These are phyloP conservation scores for Physocephala rufipes DNA, from an alignment of 2,888 invertebrate species.

Conservation along the genomic window DNA sequence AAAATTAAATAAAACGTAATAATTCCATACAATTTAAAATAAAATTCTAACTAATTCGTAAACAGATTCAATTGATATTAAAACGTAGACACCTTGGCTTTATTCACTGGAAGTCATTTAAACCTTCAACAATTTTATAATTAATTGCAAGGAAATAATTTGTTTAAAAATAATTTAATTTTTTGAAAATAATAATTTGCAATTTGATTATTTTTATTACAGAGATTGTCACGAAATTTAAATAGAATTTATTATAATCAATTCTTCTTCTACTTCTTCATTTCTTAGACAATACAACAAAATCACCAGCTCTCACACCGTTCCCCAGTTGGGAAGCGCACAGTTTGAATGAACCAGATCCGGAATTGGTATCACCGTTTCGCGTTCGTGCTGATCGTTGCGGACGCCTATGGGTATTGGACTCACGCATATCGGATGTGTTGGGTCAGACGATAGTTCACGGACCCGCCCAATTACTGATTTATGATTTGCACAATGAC, in stretches of 20 bases:
- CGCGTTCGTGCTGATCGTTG: slow-evolving; percentile 79
- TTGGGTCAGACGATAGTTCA: slow-evolving; percentile 67
- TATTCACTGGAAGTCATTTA: too few relatives aligned
- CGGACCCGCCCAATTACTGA: slow-evolving; percentile 72
- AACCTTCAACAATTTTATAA: too few relatives aligned
- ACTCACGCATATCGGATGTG: slow-evolving; percentile 75
- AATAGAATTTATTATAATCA: not conserved
- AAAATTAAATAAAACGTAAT: too few relatives aligned
- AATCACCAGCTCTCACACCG: slow-evolving; percentile 77
- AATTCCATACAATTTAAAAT: too few relatives aligned
- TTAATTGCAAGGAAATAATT: too few relatives aligned
- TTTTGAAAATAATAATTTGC: too few relatives aligned
- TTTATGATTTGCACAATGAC: slow-evolving; percentile 79
- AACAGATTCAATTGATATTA: too few relatives aligned
- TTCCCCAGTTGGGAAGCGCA: slow-evolving; percentile 85
- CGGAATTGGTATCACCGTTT: slow-evolving; percentile 79
- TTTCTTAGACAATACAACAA: slow-evolving; percentile 71
- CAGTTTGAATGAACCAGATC: slow-evolving; percentile 69
- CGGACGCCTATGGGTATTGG: slow-evolving; percentile 81
- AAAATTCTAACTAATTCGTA: too few relatives aligned
- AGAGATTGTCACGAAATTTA: too few relatives aligned
- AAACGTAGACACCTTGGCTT: too few relatives aligned
- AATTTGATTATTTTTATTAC: too few relatives aligned
- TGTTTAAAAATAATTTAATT: too few relatives aligned
- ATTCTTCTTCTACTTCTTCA: not conserved